These are phyloP conservation scores for Holocentrus rufus DNA, from an alignment of 2,797 vertebrate species.

Conservation along the genomic window DNA sequence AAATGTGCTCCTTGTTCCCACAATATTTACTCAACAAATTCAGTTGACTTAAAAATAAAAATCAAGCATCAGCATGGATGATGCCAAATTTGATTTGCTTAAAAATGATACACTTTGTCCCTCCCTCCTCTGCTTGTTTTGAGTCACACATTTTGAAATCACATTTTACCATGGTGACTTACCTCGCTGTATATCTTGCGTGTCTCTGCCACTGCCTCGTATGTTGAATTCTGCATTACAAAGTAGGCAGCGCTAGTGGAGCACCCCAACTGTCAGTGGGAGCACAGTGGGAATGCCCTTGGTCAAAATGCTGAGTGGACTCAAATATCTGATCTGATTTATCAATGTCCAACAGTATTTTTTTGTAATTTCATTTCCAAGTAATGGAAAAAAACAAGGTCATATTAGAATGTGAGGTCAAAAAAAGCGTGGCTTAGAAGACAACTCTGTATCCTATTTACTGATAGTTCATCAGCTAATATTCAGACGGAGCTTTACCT, in stretches of 20 bases:
- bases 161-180: not conserved
- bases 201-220: not conserved
- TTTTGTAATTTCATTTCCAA: not conserved
- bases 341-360: not conserved
- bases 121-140: not conserved
- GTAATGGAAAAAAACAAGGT: not conserved
- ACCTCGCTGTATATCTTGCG: too few relatives aligned
- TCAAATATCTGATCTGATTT: not conserved
- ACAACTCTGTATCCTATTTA: not conserved
- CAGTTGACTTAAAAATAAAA: too few relatives aligned
- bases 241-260: not conserved
- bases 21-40: too few relatives aligned
- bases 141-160: not conserved
- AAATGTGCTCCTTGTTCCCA: too few relatives aligned
- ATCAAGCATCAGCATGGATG: too few relatives aligned
- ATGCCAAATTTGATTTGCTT: too few relatives aligned
- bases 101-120: too few relatives aligned
- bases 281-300: constrained; percentile 39
- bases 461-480: constrained; percentile 7
- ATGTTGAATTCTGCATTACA: not conserved
- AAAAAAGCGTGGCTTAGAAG: not conserved
- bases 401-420: not conserved
- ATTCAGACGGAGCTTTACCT: not conserved
- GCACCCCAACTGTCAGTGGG: not conserved
- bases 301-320: constrained; percentile 28